Conservation (phyloP, 64 coral and sea anemone species). For the Porites australiensis region DNA sequence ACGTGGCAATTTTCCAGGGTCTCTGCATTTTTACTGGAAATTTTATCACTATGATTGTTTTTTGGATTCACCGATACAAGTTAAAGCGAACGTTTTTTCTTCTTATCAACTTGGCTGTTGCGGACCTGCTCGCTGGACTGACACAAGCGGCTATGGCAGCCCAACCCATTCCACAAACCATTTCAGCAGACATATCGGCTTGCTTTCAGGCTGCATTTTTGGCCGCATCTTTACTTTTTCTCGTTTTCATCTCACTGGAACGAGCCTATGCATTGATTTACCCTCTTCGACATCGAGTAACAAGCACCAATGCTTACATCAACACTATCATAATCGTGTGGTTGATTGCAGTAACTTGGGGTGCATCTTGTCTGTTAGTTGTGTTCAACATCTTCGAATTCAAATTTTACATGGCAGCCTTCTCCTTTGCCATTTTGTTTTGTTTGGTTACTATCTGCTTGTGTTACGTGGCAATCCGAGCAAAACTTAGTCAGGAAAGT, state of each 20-base stretch:
- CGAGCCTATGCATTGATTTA: background rate
- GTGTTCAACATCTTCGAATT: background rate
- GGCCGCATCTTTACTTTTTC: background rate
- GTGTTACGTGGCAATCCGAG: background rate
- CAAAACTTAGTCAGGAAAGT: background rate
- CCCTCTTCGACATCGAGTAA: no score
- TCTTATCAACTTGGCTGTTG: conserved; percentile 15
- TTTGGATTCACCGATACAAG: conserved; percentile 28
- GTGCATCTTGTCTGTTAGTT: background rate
- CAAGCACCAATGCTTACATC: no score
- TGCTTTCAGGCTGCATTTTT: background rate
- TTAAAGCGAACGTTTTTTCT: background rate
- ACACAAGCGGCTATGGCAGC: background rate
- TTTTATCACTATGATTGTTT: conserved; percentile 9
- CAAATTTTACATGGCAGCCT: background rate
- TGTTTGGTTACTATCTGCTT: background rate
- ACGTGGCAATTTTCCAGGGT: no score
- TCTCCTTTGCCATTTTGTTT: background rate
- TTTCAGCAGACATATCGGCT: background rate
- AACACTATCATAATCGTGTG: no score
- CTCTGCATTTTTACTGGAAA: no score
- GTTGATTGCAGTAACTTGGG: no score
- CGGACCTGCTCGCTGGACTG: background rate
- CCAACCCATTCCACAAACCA: background rate
- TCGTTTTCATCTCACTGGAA: background rate